phyloP scores from a whole-genome alignment of 2,797 vertebrate species.

The Chelmon rostratus region DNA sequence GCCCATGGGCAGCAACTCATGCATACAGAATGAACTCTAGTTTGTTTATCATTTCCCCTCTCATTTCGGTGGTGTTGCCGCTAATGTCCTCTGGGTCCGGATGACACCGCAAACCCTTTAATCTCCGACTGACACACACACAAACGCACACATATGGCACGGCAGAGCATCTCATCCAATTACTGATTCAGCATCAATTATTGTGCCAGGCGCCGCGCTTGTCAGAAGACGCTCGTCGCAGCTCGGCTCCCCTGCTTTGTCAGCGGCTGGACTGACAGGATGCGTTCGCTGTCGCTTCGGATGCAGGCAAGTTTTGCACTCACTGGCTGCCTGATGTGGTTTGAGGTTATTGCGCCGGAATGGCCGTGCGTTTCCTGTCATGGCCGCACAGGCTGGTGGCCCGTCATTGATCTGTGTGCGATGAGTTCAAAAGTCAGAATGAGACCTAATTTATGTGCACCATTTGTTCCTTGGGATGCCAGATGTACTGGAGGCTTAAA shows the following conservation, averaged over 20 bases:
- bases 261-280: conserved; percentile 19
- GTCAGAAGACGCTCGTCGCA: conserved; percentile 37
- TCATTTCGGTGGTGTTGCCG: conserved; percentile 53
- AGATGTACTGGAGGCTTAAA: neutral
- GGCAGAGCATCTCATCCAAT: conserved; percentile 39
- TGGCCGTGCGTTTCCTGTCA: neutral
- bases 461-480: neutral
- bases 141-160: conserved; percentile 8
- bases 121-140: conserved; percentile 42
- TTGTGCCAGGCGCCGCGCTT: conserved; percentile 38
- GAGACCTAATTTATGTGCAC: neutral
- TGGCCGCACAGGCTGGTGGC: conserved; percentile 9
- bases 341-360: conserved; percentile 12
- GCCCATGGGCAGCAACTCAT: conserved; percentile 52
- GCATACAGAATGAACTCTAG: conserved; percentile 58
- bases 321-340: neutral
- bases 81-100: conserved; percentile 58
- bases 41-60: conserved; percentile 65
- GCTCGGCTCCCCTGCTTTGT: conserved; percentile 39
- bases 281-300: conserved; percentile 16
- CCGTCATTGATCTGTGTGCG: conserved; percentile 27
- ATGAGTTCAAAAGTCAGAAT: neutral
- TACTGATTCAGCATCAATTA: conserved; percentile 60
- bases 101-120: conserved; percentile 67
- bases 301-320: conserved; percentile 8